phyloP scores from a whole-genome alignment of 2,113 vertebrate genomes.

The Hippocampus comes region DNA sequence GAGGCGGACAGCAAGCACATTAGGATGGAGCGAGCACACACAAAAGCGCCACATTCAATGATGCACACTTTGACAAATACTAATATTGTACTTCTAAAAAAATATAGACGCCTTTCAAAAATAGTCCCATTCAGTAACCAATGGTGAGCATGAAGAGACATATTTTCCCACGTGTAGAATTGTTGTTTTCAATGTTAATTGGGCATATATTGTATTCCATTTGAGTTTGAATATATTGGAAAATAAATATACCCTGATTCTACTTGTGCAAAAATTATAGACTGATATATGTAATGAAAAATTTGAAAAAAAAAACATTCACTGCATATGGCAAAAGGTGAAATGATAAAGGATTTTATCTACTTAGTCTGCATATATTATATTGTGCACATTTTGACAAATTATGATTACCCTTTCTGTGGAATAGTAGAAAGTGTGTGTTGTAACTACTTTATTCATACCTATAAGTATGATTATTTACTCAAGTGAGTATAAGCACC shows the following conservation, averaged over 20 bases:
- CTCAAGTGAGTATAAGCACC: background rate
- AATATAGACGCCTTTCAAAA: background rate
- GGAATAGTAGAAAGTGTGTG: background rate
- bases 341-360: too few species aligned
- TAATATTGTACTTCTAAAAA: background rate
- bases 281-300: too few species aligned
- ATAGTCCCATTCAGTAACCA: background rate
- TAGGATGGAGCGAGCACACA: slow-evolving; percentile 9
- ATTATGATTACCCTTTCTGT: background rate
- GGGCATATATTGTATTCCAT: background rate
- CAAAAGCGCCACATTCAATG: slow-evolving; percentile 19
- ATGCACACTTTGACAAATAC: background rate
- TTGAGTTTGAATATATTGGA: background rate
- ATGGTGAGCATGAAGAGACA: too few species aligned
- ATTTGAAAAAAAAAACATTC: too few species aligned
- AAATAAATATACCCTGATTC: too few species aligned
- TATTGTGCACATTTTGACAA: background rate
- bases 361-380: background rate
- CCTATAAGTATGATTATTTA: background rate
- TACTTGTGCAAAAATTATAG: too few species aligned
- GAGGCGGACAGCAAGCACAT: slow-evolving; percentile 50
- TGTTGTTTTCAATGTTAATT: background rate
- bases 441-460: background rate
- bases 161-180: background rate
- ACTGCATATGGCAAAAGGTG: too few species aligned